Conservation (phyloP, 2,113 vertebrate genomes). For the Pseudonaja textilis region DNA sequence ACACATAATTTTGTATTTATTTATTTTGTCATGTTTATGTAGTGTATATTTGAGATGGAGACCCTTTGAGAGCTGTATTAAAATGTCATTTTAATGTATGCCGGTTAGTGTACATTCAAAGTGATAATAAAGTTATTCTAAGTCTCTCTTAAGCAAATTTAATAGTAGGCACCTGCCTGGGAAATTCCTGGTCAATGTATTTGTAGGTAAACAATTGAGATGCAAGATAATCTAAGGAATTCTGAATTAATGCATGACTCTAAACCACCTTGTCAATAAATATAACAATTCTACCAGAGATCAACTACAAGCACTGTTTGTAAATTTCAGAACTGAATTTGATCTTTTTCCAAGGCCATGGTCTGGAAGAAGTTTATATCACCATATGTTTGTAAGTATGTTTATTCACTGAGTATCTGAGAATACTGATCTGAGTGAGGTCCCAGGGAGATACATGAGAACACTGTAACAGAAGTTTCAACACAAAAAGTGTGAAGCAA, state of each 20-base stretch:
- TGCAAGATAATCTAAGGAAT: background rate
- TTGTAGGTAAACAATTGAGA: background rate
- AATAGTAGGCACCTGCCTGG: background rate
- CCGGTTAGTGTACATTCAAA: too few species aligned
- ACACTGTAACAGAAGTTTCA: background rate
- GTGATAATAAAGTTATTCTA: too few species aligned
- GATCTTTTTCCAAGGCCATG: background rate
- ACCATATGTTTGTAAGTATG: background rate
- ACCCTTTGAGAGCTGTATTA: too few species aligned
- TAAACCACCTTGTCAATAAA: background rate
- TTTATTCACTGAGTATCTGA: background rate
- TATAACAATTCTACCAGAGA: background rate
- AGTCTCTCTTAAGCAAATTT: background rate
- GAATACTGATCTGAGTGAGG: background rate
- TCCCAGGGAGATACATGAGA: background rate
- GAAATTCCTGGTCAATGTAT: background rate
- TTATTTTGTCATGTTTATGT: too few species aligned
- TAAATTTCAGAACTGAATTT: background rate
- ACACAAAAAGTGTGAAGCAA: background rate
- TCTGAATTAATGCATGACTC: background rate
- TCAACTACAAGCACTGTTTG: background rate
- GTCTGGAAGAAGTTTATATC: background rate
- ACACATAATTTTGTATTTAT: too few species aligned
- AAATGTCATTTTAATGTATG: too few species aligned
- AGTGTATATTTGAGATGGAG: too few species aligned